A percentile compares a stretch with the other conserved stretches of the same genome.
These are phyloP conservation scores for Stegodyphus mimosarum DNA, from an alignment of 1,140 invertebrate genomes.

Conservation along the genomic window DNA sequence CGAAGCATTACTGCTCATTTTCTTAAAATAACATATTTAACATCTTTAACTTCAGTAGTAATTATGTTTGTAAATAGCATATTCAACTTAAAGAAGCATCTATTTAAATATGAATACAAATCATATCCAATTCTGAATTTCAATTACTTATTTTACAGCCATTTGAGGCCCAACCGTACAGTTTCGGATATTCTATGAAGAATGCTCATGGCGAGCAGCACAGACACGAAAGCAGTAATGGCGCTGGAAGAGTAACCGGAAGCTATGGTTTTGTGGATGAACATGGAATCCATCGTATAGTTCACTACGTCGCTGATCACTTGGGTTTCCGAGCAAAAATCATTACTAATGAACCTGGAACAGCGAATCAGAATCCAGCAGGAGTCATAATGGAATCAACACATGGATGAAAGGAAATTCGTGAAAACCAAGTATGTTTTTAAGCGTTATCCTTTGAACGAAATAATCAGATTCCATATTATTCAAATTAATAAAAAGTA, in stretches of 20 bases:
- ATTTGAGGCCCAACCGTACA: conserved; percentile 29
- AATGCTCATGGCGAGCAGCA: conserved; percentile 11
- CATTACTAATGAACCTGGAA: conserved; percentile 58
- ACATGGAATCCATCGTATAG: conserved; percentile 12
- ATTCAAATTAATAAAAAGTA: too few relatives aligned
- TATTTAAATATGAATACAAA: too few relatives aligned
- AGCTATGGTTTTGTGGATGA: conserved; percentile 38
- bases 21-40: too few relatives aligned
- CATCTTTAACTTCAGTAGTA: too few relatives aligned
- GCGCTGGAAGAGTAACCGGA: conserved; percentile 30
- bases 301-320: conserved; percentile 37
- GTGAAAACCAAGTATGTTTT: neutral
- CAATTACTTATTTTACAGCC: neutral
- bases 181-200: conserved; percentile 20
- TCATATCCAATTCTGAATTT: too few relatives aligned
- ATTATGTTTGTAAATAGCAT: too few relatives aligned
- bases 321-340: conserved; percentile 38
- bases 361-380: conserved; percentile 41
- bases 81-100: too few relatives aligned
- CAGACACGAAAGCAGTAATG: conserved; percentile 22
- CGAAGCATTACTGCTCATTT: too few relatives aligned
- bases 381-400: conserved; percentile 50
- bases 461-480: too few relatives aligned
- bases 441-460: too few relatives aligned
- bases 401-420: neutral